Evolutionary conservation across 2,113 vertebrate genomes (phyloP).

Genomic region (Ammospiza caudacuta): DNA sequence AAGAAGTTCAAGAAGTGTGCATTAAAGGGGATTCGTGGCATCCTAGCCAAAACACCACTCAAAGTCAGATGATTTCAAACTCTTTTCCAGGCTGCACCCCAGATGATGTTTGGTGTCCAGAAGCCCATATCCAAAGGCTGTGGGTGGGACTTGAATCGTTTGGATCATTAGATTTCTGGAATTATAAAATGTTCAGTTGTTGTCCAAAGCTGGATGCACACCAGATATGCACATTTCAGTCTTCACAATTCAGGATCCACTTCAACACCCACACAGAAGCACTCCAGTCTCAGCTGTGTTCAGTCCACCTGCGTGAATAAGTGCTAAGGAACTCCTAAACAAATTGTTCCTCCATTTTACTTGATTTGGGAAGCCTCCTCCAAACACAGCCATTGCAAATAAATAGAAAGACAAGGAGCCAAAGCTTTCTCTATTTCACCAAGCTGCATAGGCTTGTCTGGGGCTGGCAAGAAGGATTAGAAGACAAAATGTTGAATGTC

Average conservation of each 20-base stretch:
- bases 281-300: background rate
- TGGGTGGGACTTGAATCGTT: background rate
- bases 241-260: background rate
- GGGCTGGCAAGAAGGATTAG: background rate
- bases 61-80: background rate
- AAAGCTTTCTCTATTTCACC: background rate
- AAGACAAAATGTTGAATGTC: background rate
- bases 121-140: background rate
- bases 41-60: background rate
- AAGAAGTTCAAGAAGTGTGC: background rate
- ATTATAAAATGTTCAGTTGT: background rate
- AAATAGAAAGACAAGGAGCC: background rate
- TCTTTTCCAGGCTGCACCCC: background rate
- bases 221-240: background rate
- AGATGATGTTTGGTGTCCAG: background rate
- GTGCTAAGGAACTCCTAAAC: background rate
- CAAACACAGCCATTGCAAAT: background rate
- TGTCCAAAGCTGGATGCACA: background rate
- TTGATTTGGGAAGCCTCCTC: background rate
- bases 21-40: background rate
- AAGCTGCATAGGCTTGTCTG: background rate
- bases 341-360: background rate
- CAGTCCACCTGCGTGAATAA: background rate
- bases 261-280: background rate
- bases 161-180: background rate